Base-by-base conservation (phyloP, 2,888 invertebrate species). In the Stenoptilia bipunctidactyla region DNA sequence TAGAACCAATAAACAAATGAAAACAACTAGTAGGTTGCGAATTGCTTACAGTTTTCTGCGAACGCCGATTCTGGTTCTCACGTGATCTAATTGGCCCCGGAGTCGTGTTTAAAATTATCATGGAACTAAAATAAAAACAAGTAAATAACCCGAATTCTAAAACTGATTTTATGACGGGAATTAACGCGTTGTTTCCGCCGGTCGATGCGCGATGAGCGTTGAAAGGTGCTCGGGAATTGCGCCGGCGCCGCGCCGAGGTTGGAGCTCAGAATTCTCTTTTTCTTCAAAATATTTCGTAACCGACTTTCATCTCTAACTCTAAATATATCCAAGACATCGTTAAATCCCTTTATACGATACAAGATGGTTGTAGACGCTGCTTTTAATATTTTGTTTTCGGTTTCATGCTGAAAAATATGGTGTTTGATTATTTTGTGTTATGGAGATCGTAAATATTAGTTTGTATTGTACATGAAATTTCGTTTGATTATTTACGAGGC, bases 141-240 rank as follows among this genome's bases (percentile, higher is more conserved):
- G 79, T 80, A 82, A 82, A 82, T 80, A 80, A 79, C 76, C 79
- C 73, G 76, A 77, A 79, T 82, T 79, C 83, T 82, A 80, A 82
- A 82, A 77, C 70, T 71, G 83, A 82, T 82, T 83, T 83, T 82
- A 83, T 79, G 82, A 82, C 80, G 79, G 76, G 82, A 82, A 82
- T 82, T 82, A 83, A 83, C 83, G 80, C 72, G 80, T 82, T 79
- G 80, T 83, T 83, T 83, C 83, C 83, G 82, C 73, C 79, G 76
- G 73, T 70, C 69, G 80, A 76, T 77, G 77, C 69, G 80, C 70
- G 79, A 74, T 69, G 75, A 69, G 79, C 75, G 80, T 67, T 80
- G 83, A 83, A 79, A 83, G 80, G 76, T 73, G 80, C 65, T 73
- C 70, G 73, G 70, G 75, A 76, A 79, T 79, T 76, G 80, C 74